Percentiles rank a stretch among this genome's conserved stretches.
Evolutionary conservation across 2,113 vertebrate species (phyloP).

Genomic region (Miniopterus natalensis): DNA sequence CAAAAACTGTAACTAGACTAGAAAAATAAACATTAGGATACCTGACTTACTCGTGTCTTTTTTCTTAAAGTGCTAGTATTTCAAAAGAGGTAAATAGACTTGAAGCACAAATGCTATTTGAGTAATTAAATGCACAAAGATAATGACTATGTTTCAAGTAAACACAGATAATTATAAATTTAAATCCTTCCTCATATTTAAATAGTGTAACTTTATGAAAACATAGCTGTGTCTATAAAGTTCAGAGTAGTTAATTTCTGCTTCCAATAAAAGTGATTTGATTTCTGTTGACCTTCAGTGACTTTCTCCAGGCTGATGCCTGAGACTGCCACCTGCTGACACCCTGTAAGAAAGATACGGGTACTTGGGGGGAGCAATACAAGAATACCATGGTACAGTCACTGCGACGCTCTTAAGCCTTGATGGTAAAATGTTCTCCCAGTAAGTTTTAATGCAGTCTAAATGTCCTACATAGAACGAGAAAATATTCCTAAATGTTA

Average conservation of each 20-base stretch:
- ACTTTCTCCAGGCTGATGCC: not conserved
- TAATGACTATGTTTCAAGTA: not conserved
- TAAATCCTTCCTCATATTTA: not conserved
- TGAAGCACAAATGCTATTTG: not conserved
- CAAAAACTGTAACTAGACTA: not conserved
- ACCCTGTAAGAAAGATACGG: not conserved
- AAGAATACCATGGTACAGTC: not conserved
- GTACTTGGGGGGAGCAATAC: not conserved
- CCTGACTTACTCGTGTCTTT: not conserved
- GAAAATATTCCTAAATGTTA: not conserved
- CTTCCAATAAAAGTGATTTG: not conserved
- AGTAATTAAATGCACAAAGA: not conserved
- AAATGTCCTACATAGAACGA: not conserved
- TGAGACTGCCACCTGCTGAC: not conserved
- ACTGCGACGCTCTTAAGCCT: not conserved
- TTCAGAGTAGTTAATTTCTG: not conserved
- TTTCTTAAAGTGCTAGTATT: not conserved
- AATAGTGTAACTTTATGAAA: constrained; percentile 3
- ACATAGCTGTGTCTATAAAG: not conserved
- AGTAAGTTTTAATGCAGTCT: not conserved
- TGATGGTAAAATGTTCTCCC: not conserved
- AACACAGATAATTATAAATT: not conserved
- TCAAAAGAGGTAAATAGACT: not conserved
- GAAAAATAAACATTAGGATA: not conserved
- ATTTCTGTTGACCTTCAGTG: not conserved